Base-by-base conservation (phyloP, 2,797 vertebrate species). In the Chromis chromis region DNA sequence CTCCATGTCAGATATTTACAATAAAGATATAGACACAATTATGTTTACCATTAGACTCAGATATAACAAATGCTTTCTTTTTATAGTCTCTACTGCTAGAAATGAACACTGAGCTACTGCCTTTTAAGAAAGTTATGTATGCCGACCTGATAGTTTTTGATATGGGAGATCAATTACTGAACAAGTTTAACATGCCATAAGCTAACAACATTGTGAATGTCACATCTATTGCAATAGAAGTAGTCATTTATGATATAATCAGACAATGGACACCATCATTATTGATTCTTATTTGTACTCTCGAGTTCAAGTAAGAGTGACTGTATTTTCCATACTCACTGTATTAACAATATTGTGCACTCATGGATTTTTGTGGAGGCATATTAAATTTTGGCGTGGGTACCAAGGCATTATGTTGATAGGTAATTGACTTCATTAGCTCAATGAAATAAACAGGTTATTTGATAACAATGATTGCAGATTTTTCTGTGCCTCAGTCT, bases 61-160 rank as follows among this genome's bases (percentile, higher is more conserved):
- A 85, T 91, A 92, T 89, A 91, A 86, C 85, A 86, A 83, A 83
- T 85, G 85, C 90, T 92, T 91, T 77, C 65, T 92, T 86, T 92
- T 92, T 91, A 88, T 93, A 92, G 89, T 88, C 90, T 92, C 82
- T 91, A 91, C 88, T 94, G 91, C 88, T 93, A 87, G 78, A 92
- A 92, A 90, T 89, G 86, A 92, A 93, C 89, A 92, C 89, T 91
- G 91, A 91, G 91, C 91, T 92, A 88, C 91, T 89, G 91, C 87
- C 78, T 93, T 94, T 90, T 70, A 87, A 85, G 86, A 92, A 90
- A 85, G 63, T 76, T 85, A 67, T 67, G 80, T 92, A 85, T 74
- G 90, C 90, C 90, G 83, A 87, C 86, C 87, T 89, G 83, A 77
- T 88, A 64, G 84, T 81, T 83, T 91, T 89, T 82, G 60, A 87